Evolutionary conservation across 1,140 invertebrate species (phyloP).

Genomic region (Aphis gossypii): DNA sequence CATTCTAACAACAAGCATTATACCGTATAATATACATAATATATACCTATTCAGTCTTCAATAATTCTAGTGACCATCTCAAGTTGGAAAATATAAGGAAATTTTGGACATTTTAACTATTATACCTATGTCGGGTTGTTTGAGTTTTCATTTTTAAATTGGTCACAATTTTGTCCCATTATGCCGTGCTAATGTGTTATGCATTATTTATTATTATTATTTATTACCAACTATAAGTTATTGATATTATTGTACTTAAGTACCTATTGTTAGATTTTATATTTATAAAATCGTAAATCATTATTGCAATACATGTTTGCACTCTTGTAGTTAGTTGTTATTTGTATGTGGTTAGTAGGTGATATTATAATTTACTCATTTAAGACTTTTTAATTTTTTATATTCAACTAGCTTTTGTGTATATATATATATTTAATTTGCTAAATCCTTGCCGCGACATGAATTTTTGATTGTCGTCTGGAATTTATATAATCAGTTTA

Average conservation of each 20-base stretch:
- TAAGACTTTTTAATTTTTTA: not conserved
- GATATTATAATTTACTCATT: not conserved
- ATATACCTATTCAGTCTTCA: not conserved
- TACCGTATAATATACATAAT: too few species aligned
- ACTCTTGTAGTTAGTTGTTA: not conserved
- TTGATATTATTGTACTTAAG: not conserved
- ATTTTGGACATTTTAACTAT: not conserved
- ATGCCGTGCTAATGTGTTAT: not conserved
- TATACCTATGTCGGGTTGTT: not conserved
- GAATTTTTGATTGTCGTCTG: not conserved
- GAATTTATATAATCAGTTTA: not conserved
- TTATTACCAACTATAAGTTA: not conserved
- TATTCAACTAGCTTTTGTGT: not conserved
- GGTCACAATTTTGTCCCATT: not conserved
- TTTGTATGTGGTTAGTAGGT: not conserved
- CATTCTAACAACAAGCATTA: not conserved
- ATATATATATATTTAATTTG: too few species aligned
- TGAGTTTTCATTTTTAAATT: not conserved
- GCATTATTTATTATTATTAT: not conserved
- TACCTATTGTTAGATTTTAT: not conserved
- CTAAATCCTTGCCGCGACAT: not conserved
- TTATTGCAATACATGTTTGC: not conserved
- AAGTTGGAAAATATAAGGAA: not conserved
- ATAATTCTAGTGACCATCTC: not conserved
- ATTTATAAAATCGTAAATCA: not conserved